Evolutionary conservation across 53 echinoderm and acorn worm species (phyloP).

Genomic region (Temnopleurus reevesii): DNA sequence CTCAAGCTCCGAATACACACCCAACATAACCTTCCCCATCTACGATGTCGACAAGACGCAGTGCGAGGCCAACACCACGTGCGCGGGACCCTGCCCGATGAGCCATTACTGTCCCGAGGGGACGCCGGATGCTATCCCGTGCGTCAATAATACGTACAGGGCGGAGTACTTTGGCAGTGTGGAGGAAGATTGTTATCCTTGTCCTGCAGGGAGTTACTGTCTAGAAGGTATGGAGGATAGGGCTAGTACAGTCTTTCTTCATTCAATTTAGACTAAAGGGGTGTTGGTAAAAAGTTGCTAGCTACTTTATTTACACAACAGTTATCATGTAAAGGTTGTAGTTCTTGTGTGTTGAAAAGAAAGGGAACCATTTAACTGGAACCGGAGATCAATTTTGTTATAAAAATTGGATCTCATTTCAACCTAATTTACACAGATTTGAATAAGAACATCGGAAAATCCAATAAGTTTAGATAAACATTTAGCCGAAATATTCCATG

Average conservation of each 20-base stretch:
- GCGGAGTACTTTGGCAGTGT: constrained; percentile 80
- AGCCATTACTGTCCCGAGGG: constrained; percentile 98
- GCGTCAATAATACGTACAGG: constrained; percentile 79
- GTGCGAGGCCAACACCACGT: constrained; percentile 87
- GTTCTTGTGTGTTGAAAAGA: too few species aligned
- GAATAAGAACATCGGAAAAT: too few species aligned
- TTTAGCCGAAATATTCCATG: too few species aligned
- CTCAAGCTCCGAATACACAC: constrained; percentile 81
- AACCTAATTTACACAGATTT: too few species aligned
- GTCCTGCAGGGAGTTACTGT: constrained; percentile 83
- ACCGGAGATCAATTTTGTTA: too few species aligned
- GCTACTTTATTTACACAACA: too few species aligned
- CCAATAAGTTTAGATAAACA: too few species aligned
- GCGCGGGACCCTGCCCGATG: constrained; percentile 87
- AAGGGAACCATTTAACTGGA: too few species aligned
- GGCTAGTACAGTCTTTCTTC: background rate
- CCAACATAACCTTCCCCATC: constrained; percentile 69
- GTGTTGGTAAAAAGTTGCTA: too few species aligned
- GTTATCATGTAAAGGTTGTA: too few species aligned
- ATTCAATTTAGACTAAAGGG: too few species aligned
- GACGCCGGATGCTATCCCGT: constrained; percentile 80
- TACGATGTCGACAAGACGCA: constrained; percentile 87
- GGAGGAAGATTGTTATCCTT: constrained; percentile 83
- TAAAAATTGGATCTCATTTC: too few species aligned
- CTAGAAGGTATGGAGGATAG: constrained; percentile 74